These are phyloP conservation scores for Peromyscus eremicus DNA, from an alignment of 2,797 vertebrate genomes.

Conservation along the genomic window DNA sequence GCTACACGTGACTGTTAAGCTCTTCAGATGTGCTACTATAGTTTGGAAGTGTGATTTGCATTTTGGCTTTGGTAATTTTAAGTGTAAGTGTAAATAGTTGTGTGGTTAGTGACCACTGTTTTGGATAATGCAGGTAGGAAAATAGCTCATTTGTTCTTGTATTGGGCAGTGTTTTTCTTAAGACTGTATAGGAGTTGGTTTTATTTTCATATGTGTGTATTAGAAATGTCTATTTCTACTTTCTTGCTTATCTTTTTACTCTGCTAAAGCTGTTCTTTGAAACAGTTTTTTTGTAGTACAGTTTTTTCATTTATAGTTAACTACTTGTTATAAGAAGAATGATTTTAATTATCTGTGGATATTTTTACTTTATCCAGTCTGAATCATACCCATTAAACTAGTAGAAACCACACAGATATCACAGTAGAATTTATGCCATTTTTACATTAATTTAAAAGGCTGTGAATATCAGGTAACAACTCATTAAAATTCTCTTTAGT, in stretches of 20 bases:
- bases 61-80: conserved; percentile 5
- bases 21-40: background rate
- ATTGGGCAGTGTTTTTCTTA: background rate
- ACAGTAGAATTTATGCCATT: conserved; percentile 30
- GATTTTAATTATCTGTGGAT: conserved; percentile 44
- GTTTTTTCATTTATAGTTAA: conserved; percentile 37
- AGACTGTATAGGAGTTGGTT: background rate
- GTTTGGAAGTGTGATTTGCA: background rate
- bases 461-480: background rate
- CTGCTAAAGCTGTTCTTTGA: background rate
- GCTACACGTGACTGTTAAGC: background rate
- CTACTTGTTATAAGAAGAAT: background rate
- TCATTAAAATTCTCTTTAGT: conserved; percentile 56
- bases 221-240: background rate
- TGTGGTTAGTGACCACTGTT: background rate
- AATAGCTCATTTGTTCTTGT: background rate
- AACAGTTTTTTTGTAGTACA: background rate
- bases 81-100: background rate
- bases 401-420: background rate
- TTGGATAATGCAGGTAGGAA: background rate
- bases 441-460: conserved; percentile 44
- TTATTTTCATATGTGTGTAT: background rate
- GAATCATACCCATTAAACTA: conserved; percentile 13
- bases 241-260: background rate
- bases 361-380: conserved; percentile 53